A percentile compares a stretch with the other conserved stretches of the same genome.
These are phyloP conservation scores for Gasteruption jaculator DNA, from an alignment of 2,888 invertebrate genomes.

Conservation along the genomic window DNA sequence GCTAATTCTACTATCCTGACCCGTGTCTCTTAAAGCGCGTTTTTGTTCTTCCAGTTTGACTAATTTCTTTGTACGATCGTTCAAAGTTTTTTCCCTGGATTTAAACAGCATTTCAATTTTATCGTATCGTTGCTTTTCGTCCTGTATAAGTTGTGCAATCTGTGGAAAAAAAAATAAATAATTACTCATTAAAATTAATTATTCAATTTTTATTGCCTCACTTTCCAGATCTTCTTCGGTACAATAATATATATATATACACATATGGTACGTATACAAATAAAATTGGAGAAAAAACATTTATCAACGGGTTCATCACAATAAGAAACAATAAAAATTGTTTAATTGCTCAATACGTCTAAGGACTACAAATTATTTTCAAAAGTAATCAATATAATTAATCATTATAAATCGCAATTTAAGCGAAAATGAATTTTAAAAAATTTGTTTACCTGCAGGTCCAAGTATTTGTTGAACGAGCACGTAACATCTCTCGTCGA, in stretches of 20 bases:
- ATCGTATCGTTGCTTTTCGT: slow-evolving; percentile 64
- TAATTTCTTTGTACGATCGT: slow-evolving; percentile 61
- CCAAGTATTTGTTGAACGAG: slow-evolving; percentile 47
- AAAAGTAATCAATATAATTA: not conserved
- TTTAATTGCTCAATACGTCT: no score
- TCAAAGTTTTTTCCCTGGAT: slow-evolving; percentile 63
- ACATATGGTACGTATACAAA: not conserved
- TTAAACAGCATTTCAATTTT: slow-evolving; percentile 64
- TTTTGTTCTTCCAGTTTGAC: slow-evolving; percentile 62
- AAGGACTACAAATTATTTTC: no score
- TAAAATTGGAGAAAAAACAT: not conserved
- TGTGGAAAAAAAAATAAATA: slow-evolving; percentile 24
- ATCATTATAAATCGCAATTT: not conserved
- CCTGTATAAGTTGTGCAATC: slow-evolving; percentile 63
- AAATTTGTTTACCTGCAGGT: slow-evolving; percentile 36
- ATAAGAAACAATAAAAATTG: not conserved
- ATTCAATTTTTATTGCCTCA: slow-evolving; percentile 2
- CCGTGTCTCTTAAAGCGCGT: slow-evolving; percentile 48
- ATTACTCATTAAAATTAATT: slow-evolving; percentile 9
- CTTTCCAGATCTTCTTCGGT: no score
- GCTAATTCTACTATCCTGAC: slow-evolving; percentile 47
- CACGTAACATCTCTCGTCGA: slow-evolving; percentile 48
- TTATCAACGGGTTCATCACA: no score
- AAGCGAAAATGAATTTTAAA: slow-evolving; percentile 1
- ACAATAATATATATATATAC: not conserved